These are phyloP conservation scores for Albula goreensis DNA, from an alignment of 2,113 vertebrate species.

Conservation along the genomic window DNA sequence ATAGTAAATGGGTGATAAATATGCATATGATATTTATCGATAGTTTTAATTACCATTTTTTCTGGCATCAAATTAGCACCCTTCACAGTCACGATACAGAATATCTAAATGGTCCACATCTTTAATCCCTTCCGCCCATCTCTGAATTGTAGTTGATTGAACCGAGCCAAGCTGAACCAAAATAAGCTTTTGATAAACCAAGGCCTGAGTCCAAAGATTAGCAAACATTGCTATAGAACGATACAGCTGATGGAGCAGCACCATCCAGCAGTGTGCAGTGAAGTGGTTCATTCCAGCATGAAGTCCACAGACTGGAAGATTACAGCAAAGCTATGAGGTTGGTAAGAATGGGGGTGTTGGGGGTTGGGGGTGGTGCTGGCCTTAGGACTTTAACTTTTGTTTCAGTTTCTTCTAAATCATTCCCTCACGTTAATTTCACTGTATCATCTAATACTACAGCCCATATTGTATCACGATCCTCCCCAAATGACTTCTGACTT, in stretches of 20 bases:
- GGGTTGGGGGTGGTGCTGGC: no score
- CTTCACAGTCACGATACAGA: neutral
- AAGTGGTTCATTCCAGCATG: neutral
- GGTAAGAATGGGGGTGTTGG: neutral
- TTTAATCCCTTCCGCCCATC: neutral
- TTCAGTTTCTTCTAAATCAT: no score
- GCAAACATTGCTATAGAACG: neutral
- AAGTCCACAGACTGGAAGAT: neutral
- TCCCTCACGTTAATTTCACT: no score
- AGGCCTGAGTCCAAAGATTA: neutral
- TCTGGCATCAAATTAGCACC: neutral
- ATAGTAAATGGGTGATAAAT: neutral
- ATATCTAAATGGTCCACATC: neutral
- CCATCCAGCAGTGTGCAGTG: neutral
- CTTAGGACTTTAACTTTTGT: no score
- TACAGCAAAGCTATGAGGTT: neutral
- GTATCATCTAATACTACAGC: no score
- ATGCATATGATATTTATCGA: neutral
- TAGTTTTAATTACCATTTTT: neutral
- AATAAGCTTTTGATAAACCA: slow-evolving; percentile 11
- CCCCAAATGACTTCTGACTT: no score
- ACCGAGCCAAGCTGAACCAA: neutral
- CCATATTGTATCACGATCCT: no score
- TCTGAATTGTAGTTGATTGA: slow-evolving; percentile 17
- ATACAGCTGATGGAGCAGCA: neutral